Base-by-base conservation (phyloP, 2,797 vertebrate genomes). In the Buceros bicornis region DNA sequence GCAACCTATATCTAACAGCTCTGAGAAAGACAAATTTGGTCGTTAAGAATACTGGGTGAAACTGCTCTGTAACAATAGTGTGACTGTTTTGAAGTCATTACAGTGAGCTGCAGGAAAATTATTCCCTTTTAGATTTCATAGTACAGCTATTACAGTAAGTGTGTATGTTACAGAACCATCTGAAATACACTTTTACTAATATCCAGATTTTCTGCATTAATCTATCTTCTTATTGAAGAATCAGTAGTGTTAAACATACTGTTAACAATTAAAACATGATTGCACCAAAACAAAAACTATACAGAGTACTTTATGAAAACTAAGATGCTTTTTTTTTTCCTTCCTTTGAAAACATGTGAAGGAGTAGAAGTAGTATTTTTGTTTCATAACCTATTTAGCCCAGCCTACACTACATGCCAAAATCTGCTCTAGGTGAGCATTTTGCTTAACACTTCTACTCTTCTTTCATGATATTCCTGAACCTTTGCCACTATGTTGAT, bases 401-500 rank as follows among this genome's bases (percentile, higher is more conserved):
- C 81, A 96, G 48, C 92, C 78, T 53, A 73, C 16, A 10, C 40
- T 71, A 21, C 61, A 8, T 69, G 47, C 79, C 83, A 82, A 78
- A 81, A 94, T 62, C 29, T n/a, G 37, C 15, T 31, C 12, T 26
- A 45, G 29, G 54, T 95, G 58, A 96, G 66, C 85, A 71, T 96
- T 73, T 84, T 90, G 26, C n/a, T 97, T 90, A 88, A 91, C 43
- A 65, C 37, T 94, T 94, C 79, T 86, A 60, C 45, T 91, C 24
- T 70, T 81, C 67, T 95, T 83, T 95, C 56, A 60, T 67, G 45
- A 91, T 76, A 90, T 97, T 95, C 48, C 60, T 64, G 35, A 77
- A 90, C 69, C 67, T 94, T 96, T 97, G 87, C 58, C 94, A 80
- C 42, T 66, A 14, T 58, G 45, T 81, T 95, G 84, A 94, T 96